Percentiles rank a stretch among this genome's conserved stretches.
Conservation (phyloP, 2,797 vertebrate species). For the Sternotherus odoratus region DNA sequence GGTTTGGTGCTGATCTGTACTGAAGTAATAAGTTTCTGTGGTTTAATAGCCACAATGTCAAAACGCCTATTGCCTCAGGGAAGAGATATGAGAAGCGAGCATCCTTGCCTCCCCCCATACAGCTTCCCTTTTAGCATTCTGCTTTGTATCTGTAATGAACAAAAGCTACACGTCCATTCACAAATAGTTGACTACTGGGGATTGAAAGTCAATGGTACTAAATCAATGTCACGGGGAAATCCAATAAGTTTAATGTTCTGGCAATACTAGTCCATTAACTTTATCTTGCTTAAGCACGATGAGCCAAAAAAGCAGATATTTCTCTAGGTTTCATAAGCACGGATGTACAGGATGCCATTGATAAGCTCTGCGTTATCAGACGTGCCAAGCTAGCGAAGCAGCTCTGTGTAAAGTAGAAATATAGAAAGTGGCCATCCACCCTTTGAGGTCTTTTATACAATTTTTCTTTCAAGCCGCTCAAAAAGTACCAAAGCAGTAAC, state of each 20-base stretch:
- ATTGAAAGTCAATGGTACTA: conserved; percentile 27
- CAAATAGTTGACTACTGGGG: not conserved
- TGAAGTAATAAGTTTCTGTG: not conserved
- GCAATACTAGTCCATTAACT: conserved; percentile 63
- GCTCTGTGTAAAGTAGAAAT: not conserved
- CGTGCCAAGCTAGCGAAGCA: not conserved
- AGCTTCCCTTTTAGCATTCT: not conserved
- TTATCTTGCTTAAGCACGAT: conserved; percentile 28
- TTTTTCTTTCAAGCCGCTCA: not conserved
- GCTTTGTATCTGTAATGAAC: conserved; percentile 14
- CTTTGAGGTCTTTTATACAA: not conserved
- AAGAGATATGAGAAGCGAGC: conserved; percentile 24
- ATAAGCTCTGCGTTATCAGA: conserved; percentile 8
- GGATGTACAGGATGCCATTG: not conserved
- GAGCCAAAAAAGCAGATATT: conserved; percentile 22
- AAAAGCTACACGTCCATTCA: conserved; percentile 52
- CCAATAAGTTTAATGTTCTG: conserved; percentile 22
- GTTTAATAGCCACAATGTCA: conserved; percentile 8
- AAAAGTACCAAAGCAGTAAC: conserved; percentile 6
- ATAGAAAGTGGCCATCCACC: not conserved
- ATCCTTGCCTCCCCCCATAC: conserved; percentile 6
- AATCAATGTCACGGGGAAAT: conserved; percentile 29
- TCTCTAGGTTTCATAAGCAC: no score
- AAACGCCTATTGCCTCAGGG: not conserved
- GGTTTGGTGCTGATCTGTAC: not conserved